These are phyloP conservation scores for Sphaerodactylus townsendi DNA, from an alignment of 2,113 vertebrate species.

Conservation along the genomic window DNA sequence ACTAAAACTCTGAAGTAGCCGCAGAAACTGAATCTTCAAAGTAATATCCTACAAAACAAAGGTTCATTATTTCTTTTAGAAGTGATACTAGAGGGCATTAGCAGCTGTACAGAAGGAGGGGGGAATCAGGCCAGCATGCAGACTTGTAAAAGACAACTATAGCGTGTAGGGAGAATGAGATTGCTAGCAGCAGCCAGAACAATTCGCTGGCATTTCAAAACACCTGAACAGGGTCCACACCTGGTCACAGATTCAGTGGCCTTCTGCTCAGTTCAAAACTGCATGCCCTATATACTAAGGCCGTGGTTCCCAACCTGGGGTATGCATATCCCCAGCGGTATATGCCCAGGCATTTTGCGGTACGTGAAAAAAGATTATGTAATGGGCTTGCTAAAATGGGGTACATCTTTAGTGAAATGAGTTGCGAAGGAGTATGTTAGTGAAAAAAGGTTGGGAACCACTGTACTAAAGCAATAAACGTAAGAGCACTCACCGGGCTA, in stretches of 20 bases:
- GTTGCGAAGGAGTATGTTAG: no score
- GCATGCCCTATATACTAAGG: neutral
- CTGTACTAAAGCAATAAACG: no score
- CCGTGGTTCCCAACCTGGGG: no score
- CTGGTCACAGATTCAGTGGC: neutral
- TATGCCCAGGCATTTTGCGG: no score
- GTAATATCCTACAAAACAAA: constrained; percentile 89
- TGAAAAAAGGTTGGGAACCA: no score
- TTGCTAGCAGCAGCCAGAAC: neutral
- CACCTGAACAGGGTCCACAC: neutral
- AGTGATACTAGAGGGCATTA: neutral
- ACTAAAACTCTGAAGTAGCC: constrained; percentile 97
- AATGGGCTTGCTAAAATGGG: no score
- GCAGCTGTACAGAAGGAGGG: no score
- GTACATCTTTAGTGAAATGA: no score
- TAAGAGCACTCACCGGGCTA: constrained; percentile 86
- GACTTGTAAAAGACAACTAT: neutral
- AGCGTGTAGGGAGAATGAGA: neutral
- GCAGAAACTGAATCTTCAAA: constrained; percentile 97
- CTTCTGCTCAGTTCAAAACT: neutral
- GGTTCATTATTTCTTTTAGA: neutral
- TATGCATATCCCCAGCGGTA: no score
- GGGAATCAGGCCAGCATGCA: neutral
- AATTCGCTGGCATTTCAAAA: neutral
- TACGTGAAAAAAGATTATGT: no score